Conservation (phyloP, 2,888 invertebrate species). For the Iphiclides podalirius region DNA sequence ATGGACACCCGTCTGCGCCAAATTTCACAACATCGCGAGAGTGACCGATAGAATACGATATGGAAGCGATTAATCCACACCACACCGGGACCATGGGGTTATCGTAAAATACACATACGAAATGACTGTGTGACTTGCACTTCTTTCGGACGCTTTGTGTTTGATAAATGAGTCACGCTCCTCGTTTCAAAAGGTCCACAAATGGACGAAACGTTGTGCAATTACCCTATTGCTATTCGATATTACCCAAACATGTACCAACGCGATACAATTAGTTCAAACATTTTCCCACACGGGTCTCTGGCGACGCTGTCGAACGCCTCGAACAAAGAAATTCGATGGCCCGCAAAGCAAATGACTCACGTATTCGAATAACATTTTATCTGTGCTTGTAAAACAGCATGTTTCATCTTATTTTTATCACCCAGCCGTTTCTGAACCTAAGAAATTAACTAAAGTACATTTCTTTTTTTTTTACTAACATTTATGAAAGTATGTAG, state of each 20-base stretch:
- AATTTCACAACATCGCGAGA: too few species aligned
- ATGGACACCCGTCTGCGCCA: too few species aligned
- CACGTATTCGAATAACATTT: constrained; percentile 3
- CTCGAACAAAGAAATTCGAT: background rate
- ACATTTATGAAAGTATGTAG: too few species aligned
- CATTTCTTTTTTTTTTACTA: too few species aligned
- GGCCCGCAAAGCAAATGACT: constrained; percentile 7
- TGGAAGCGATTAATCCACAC: too few species aligned
- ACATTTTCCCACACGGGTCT: constrained; percentile 10
- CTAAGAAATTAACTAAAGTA: too few species aligned
- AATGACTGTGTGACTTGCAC: background rate
- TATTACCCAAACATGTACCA: constrained; percentile 19
- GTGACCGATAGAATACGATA: too few species aligned
- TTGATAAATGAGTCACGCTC: constrained; percentile 19
- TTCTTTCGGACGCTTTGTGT: constrained; percentile 11
- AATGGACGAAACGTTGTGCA: constrained; percentile 21
- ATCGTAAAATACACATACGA: too few species aligned
- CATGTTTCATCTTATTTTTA: too few species aligned
- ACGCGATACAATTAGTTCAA: constrained; percentile 15
- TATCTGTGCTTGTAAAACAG: background rate
- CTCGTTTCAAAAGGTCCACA: constrained; percentile 13
- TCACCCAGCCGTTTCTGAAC: too few species aligned
- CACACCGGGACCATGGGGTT: too few species aligned
- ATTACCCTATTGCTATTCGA: constrained; percentile 15
- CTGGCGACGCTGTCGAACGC: background rate